A percentile compares a stretch with the other conserved stretches of the same genome.
These are phyloP conservation scores for Peromyscus californicus DNA, from an alignment of 2,113 vertebrate genomes.

Conservation along the genomic window DNA sequence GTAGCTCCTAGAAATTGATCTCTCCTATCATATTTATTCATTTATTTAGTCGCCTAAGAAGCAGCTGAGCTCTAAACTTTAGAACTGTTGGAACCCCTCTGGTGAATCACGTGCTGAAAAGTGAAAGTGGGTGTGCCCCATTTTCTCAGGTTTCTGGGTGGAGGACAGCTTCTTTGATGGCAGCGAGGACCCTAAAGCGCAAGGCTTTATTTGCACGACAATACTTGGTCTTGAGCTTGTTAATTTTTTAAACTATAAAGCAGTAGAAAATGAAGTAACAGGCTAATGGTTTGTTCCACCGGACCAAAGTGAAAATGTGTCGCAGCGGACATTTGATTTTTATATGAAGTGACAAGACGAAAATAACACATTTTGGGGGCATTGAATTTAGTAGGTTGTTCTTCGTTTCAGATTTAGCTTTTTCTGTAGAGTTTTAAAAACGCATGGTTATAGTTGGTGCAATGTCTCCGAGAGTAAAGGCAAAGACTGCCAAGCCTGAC, in stretches of 20 bases:
- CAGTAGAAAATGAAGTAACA: not conserved
- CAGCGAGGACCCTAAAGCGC: not conserved
- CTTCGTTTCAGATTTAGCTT: slow-evolving; percentile 47
- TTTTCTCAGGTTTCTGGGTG: not conserved
- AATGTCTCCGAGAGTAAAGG: not conserved
- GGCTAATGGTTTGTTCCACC: not conserved
- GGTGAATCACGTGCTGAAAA: not conserved
- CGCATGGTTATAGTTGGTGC: not conserved
- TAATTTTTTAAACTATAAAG: slow-evolving; percentile 29
- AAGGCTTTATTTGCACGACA: not conserved
- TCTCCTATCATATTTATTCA: not conserved
- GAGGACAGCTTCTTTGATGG: not conserved
- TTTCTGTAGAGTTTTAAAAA: slow-evolving; percentile 31
- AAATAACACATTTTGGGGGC: not conserved
- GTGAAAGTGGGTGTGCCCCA: not conserved
- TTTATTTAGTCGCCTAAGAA: not conserved
- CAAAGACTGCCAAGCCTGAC: too few relatives aligned
- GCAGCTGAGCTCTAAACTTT: not conserved
- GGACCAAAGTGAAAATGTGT: not conserved
- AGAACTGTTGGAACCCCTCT: not conserved
- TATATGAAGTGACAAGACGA: slow-evolving; percentile 7
- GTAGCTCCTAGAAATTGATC: slow-evolving; percentile 24
- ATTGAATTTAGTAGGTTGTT: not conserved
- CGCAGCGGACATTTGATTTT: slow-evolving; percentile 42
- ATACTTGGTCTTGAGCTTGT: not conserved